Evolutionary conservation across 1,140 invertebrate genomes (phyloP), one percentile per base, ranked within the genome.

Genomic region (Gyrodactylus salaris): DNA sequence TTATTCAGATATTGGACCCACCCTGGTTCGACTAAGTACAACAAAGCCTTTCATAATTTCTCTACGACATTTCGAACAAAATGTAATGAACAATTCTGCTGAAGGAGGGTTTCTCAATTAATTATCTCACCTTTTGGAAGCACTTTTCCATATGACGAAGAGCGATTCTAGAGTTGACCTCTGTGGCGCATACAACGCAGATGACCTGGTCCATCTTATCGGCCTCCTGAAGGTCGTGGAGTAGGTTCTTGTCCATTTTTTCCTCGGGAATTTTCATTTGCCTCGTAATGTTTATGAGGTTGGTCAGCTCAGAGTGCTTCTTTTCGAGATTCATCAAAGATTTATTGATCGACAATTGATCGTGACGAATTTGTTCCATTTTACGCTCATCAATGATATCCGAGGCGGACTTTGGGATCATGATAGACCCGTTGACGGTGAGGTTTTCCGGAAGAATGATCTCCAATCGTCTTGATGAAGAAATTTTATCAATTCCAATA

Each of bases 121-220:
- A n/a, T n/a, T n/a, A n/a, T n/a, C n/a, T n/a, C 7, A 86, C 85
- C 82, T 94, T 94, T 76, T 91, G 89, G 75, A 82, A 83, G 75
- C 82, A 83, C 74, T 78, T 80, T 70, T 82, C 80, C 77, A 82
- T 81, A 74, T 83, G 92, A 78, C 89, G 89, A 2, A 94, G 86
- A 0, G 89, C 90, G 0, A 87, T 88, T 75, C 79, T 81, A 72
- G 80, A 87, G 78, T 88, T 87, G 70, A 95, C 87, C 81, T 94
- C 90, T 79, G 89, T 88, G 0, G 91, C 91, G 82, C 91, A 97
- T 0, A 91, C 94, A 20, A 96, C 89, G 80, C 92, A 97, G 1
- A 16, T 1, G 1, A 71, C 23, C 26, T 25, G 7, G 26, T 16
- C 70, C 7, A 2, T 25, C 20, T 71, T 71, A n/a, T 71, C 25